Evolutionary conservation across 2,113 vertebrate species (phyloP), one percentile per base, ranked within the genome.

Genomic region (Pandion haliaetus): DNA sequence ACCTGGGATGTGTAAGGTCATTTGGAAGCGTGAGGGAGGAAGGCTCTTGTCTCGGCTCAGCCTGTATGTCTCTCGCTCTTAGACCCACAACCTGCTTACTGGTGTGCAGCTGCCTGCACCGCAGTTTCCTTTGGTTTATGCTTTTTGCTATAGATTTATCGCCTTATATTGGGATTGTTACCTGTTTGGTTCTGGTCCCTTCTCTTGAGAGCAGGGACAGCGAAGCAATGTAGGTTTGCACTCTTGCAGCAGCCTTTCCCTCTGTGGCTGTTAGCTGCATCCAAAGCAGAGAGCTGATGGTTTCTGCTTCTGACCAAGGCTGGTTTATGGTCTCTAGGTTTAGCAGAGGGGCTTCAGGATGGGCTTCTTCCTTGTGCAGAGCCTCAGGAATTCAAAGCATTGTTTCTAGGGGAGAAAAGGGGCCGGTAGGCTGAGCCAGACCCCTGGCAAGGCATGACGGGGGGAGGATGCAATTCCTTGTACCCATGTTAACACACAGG

Each of bases 161-260:
- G 2, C 40, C 6, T 24, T 55, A 10, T 20, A 5, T 8, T 42
- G 49, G 62, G 63, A 24, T 77, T 6, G 10, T 40, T 59, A 7
- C 36, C 34, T 26, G 12, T 4, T 40, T 28, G 54, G 40, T 36
- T 26, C 61, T 49, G 57, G 32, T 36, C 49, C 49, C 70, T 44
- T 50, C 70, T 62, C 62, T 17, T 18, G 55, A 45, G 52, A 66
- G 59, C 59, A 36, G 34, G 69, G 69, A 8, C 31, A 34, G 62
- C 1, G 1, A 24, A 28, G 47, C 54, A 28, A 1, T 2, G 6
- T 45, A 72, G 65, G 38, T 47, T 57, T 34, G 28, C 10, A 0
- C 44, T 54, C 38, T 18, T 23, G 42, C 62, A 26, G 36, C 78
- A 52, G 45, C 66, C n/a, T 17, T 70, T 36, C 52, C n/a, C 11